Evolutionary conservation across 1,140 invertebrate genomes (phyloP).

Genomic region (Macrosteles quadrilineatus): DNA sequence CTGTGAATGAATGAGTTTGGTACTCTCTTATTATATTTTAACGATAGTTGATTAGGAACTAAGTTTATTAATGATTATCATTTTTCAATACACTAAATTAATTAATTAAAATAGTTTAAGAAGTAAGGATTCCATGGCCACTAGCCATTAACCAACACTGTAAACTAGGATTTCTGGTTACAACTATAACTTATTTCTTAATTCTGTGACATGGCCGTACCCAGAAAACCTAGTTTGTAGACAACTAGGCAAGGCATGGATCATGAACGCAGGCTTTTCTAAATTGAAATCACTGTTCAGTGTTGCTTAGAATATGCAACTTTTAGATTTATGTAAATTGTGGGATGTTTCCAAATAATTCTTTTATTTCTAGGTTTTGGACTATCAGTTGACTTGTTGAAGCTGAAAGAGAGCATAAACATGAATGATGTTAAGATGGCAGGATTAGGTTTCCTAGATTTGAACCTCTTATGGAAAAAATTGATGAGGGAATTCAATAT

Average conservation of each 20-base stretch:
- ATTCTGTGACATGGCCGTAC: not conserved
- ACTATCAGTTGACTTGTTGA: slow-evolving; percentile 62
- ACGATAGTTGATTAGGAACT: too few relatives aligned
- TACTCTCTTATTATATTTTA: too few relatives aligned
- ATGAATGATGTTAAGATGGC: slow-evolving; percentile 55
- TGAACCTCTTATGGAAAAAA: slow-evolving; percentile 56
- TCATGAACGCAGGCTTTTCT: not conserved
- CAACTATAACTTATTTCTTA: not conserved
- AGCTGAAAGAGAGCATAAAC: slow-evolving; percentile 66
- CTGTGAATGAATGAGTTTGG: too few relatives aligned
- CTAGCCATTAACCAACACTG: too few relatives aligned
- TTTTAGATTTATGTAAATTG: not conserved
- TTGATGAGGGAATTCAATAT: slow-evolving; percentile 54
- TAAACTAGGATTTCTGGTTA: not conserved
- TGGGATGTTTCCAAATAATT: not conserved
- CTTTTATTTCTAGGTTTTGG: slow-evolving; percentile 61
- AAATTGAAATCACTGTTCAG: not conserved
- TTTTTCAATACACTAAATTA: too few relatives aligned
- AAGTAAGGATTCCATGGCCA: too few relatives aligned
- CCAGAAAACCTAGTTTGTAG: not conserved
- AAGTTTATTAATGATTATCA: too few relatives aligned
- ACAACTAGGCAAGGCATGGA: not conserved
- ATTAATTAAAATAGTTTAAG: too few relatives aligned
- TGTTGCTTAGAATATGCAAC: not conserved
- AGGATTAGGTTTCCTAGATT: slow-evolving; percentile 56